A percentile compares a stretch with the other conserved stretches of the same genome.
phyloP scores from a whole-genome alignment of 2,797 vertebrate species.

The Silurus aristotelis region DNA sequence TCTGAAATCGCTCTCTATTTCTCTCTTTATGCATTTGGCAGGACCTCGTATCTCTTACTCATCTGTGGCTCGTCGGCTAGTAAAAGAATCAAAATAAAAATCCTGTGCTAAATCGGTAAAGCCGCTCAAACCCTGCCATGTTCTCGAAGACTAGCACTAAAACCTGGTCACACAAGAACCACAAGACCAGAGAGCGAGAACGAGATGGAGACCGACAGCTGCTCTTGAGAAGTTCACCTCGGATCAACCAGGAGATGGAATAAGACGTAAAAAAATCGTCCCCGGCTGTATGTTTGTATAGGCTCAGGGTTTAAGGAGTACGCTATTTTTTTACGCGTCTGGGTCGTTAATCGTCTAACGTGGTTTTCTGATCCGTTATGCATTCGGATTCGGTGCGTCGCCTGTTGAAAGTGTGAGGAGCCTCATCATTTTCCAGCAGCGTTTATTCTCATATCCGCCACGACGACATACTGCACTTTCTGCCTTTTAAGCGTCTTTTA shows the following conservation, averaged over 20 bases:
- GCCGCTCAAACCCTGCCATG: conserved; percentile 59
- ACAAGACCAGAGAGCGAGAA: conserved; percentile 12
- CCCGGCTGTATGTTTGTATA: conserved; percentile 1
- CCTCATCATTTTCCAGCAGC: conserved; percentile 42
- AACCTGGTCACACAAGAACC: conserved; percentile 31
- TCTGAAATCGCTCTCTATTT: background rate
- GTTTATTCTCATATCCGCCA: conserved; percentile 31
- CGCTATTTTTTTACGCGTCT: conserved; percentile 14
- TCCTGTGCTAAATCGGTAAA: conserved; percentile 63
- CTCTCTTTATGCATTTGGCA: conserved; percentile 31
- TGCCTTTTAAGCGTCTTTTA: conserved; percentile 65
- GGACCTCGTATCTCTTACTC: conserved; percentile 24
- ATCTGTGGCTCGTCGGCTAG: conserved; percentile 43
- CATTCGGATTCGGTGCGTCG: conserved; percentile 29
- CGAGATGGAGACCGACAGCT: background rate
- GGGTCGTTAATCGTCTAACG: conserved; percentile 25
- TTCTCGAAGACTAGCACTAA: conserved; percentile 48
- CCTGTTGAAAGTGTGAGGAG: conserved; percentile 47
- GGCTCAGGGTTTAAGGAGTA: background rate
- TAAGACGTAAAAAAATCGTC: background rate
- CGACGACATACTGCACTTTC: conserved; percentile 37
- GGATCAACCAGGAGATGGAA: background rate
- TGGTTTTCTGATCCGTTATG: conserved; percentile 14
- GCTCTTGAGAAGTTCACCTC: background rate
- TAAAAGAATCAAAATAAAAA: conserved; percentile 51